Percentiles rank a stretch among this genome's conserved stretches.
Conservation (phyloP, 1,140 invertebrate genomes). For the Drosophila repleta region DNA sequence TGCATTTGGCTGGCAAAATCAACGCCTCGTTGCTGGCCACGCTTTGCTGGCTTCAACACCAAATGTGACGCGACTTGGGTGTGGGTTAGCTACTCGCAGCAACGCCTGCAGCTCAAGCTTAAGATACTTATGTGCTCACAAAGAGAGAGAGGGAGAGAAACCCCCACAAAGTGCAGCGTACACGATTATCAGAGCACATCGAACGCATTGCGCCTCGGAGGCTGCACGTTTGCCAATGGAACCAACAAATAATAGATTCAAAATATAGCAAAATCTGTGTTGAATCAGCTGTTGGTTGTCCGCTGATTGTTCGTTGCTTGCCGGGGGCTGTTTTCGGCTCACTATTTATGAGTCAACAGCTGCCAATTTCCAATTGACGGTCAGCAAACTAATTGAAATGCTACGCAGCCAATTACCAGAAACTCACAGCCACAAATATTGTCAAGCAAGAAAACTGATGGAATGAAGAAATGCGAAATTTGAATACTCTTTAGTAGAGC, state of each 20-base stretch:
- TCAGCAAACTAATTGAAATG: slow-evolving; percentile 38
- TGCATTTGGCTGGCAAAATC: slow-evolving; percentile 60
- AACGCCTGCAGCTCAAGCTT: slow-evolving; percentile 25
- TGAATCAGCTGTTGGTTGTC: not conserved
- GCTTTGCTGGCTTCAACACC: slow-evolving; percentile 55
- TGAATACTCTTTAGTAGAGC: not conserved
- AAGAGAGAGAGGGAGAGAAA: not conserved
- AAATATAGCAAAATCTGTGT: not conserved
- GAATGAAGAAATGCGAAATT: too few relatives aligned
- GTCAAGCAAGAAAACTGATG: not conserved
- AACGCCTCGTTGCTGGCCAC: slow-evolving; percentile 60
- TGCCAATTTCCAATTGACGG: slow-evolving; percentile 35
- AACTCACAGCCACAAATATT: not conserved
- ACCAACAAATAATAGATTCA: slow-evolving; percentile 13
- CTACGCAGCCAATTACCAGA: slow-evolving; percentile 8
- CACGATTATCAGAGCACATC: slow-evolving; percentile 45
- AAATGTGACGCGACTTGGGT: slow-evolving; percentile 19
- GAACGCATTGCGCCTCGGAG: slow-evolving; percentile 38
- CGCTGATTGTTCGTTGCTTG: not conserved
- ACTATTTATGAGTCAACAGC: slow-evolving; percentile 35
- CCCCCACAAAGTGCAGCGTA: slow-evolving; percentile 11
- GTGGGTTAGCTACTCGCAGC: slow-evolving; percentile 18
- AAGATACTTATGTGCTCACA: slow-evolving; percentile 9
- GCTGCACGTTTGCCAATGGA: slow-evolving; percentile 39
- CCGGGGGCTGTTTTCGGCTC: not conserved